These are phyloP conservation scores for Scalopus aquaticus DNA, from an alignment of 2,113 vertebrate species.

Conservation along the genomic window DNA sequence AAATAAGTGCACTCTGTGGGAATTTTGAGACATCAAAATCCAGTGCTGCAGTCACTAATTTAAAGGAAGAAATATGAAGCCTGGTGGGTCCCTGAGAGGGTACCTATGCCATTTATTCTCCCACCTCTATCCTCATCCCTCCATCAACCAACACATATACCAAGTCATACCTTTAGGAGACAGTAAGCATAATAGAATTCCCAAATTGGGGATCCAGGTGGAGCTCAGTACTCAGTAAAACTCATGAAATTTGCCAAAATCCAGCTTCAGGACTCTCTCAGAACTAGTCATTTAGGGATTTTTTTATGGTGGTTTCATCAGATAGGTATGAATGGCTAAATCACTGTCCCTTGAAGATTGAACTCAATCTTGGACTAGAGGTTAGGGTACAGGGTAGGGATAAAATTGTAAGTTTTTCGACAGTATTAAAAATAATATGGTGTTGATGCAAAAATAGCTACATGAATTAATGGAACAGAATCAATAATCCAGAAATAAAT, in stretches of 20 bases:
- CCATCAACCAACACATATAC: neutral
- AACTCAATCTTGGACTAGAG: neutral
- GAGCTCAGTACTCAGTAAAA: neutral
- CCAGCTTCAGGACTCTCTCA: neutral
- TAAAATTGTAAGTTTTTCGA: too few relatives aligned
- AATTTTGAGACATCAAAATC: neutral
- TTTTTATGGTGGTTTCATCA: neutral
- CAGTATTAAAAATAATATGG: too few relatives aligned
- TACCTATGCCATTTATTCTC: neutral
- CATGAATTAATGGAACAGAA: too few relatives aligned
- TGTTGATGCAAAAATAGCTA: too few relatives aligned
- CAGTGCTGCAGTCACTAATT: neutral
- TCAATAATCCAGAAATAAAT: too few relatives aligned
- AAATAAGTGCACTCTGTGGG: neutral
- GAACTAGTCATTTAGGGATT: neutral
- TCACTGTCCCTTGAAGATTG: neutral
- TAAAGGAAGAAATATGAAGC: neutral
- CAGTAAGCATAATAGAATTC: neutral
- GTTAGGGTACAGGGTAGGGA: neutral
- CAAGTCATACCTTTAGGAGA: neutral
- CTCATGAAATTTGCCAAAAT: neutral
- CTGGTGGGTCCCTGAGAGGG: neutral
- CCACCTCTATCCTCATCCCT: neutral
- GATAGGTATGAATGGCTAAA: neutral
- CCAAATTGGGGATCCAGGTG: neutral